These are phyloP conservation scores for Patella depressa DNA, from an alignment of 2,888 invertebrate genomes.

Conservation along the genomic window DNA sequence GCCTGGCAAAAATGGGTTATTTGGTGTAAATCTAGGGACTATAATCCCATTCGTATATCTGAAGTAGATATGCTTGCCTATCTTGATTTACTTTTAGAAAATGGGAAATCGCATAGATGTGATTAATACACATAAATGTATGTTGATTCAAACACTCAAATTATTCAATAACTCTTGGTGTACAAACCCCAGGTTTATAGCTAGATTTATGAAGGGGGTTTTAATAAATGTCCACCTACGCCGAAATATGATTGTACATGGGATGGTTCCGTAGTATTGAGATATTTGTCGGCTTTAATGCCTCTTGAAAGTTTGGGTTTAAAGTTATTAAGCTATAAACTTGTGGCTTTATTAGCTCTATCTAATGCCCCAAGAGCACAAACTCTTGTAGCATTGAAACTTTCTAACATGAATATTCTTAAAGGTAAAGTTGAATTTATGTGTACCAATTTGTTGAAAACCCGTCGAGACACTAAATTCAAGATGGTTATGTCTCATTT, in stretches of 20 bases:
- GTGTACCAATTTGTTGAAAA: no score
- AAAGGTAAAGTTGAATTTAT: no score
- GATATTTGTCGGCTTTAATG: conserved; percentile 21
- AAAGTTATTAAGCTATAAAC: conserved; percentile 31
- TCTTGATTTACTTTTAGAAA: neutral
- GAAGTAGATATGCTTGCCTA: neutral
- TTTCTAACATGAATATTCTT: conserved; percentile 27
- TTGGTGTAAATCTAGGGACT: no score
- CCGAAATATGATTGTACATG: conserved; percentile 34
- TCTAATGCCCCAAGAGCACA: conserved; percentile 31
- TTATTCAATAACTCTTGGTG: neutral
- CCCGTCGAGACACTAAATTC: no score
- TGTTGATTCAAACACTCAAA: neutral
- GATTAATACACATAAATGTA: conserved; percentile 5
- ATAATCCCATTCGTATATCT: no score
- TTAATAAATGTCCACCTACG: conserved; percentile 26
- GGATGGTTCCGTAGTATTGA: conserved; percentile 33
- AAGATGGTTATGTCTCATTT: no score
- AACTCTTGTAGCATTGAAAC: conserved; percentile 24
- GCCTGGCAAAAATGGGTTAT: no score
- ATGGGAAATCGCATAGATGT: neutral
- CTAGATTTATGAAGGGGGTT: conserved; percentile 33
- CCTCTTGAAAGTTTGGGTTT: conserved; percentile 27
- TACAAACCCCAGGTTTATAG: neutral
- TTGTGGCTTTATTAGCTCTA: conserved; percentile 26